Percentiles rank a stretch among this genome's conserved stretches.
Conservation (phyloP, 2,797 vertebrate species). For the Adelosebastes latens region DNA sequence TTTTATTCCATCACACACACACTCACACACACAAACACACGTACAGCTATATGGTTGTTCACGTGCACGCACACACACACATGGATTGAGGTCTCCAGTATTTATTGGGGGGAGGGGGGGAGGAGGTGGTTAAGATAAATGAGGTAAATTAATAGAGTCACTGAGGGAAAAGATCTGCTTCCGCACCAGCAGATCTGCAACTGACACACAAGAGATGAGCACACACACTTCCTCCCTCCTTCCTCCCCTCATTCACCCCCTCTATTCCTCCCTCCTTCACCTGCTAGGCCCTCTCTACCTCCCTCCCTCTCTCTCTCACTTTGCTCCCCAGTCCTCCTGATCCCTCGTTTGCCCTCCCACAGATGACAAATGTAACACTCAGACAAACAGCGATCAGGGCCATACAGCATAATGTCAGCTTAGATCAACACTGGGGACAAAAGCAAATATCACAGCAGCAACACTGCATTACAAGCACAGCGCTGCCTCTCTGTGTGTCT, state of each 20-base stretch:
- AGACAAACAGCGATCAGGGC: slow-evolving; percentile 77
- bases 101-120: slow-evolving; percentile 83
- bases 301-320: slow-evolving; percentile 36
- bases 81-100: slow-evolving; percentile 84
- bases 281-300: slow-evolving; percentile 21
- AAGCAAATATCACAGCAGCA: slow-evolving; percentile 78
- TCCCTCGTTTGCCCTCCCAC: slow-evolving; percentile 72
- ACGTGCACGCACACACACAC: slow-evolving; percentile 33
- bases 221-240: slow-evolving; percentile 35
- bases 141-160: slow-evolving; percentile 96
- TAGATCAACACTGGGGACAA: slow-evolving; percentile 78
- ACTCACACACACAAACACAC: slow-evolving; percentile 53
- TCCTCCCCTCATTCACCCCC: slow-evolving; percentile 26
- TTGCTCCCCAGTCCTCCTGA: slow-evolving; percentile 56
- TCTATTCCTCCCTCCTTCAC: slow-evolving; percentile 33
- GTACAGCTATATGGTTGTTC: slow-evolving; percentile 51
- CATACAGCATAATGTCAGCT: slow-evolving; percentile 78
- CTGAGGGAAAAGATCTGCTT: slow-evolving; percentile 90
- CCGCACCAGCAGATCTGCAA: slow-evolving; percentile 83
- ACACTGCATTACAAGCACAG: slow-evolving; percentile 64
- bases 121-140: slow-evolving; percentile 91
- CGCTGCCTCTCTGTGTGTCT: slow-evolving; percentile 1
- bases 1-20: slow-evolving; percentile 79
- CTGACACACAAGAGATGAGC: slow-evolving; percentile 79
- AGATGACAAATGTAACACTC: slow-evolving; percentile 79